These are phyloP conservation scores for Coleophora flavipennella DNA, from an alignment of 2,888 invertebrate species.

Conservation along the genomic window DNA sequence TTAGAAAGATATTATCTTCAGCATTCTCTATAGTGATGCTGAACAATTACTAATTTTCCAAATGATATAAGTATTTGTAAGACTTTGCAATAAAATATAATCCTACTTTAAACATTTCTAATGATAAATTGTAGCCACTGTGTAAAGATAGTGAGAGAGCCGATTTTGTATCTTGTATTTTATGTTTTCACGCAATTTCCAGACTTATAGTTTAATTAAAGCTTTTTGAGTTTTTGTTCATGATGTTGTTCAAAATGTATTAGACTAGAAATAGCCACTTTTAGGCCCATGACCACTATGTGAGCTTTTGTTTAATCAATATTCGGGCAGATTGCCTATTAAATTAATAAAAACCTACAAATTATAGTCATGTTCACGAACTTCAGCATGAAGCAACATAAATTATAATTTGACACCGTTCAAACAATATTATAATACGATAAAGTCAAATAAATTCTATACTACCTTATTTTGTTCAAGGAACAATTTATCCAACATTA, in stretches of 20 bases:
- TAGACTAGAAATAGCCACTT: slow-evolving; percentile 23
- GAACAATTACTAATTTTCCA: background rate
- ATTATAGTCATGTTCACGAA: slow-evolving; percentile 28
- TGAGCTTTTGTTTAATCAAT: background rate
- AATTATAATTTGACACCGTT: slow-evolving; percentile 23
- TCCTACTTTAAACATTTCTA: background rate
- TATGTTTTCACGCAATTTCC: slow-evolving; percentile 13
- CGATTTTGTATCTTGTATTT: slow-evolving; percentile 22
- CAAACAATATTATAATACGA: slow-evolving; percentile 21
- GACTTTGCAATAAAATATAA: background rate
- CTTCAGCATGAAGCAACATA: slow-evolving; percentile 36
- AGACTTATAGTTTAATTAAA: slow-evolving; percentile 47
- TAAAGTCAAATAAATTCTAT: slow-evolving; percentile 73
- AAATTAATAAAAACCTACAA: slow-evolving; percentile 14
- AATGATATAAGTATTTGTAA: background rate
- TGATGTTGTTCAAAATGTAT: slow-evolving; percentile 21
- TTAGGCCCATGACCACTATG: background rate
- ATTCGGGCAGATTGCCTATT: background rate
- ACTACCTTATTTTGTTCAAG: slow-evolving; percentile 64
- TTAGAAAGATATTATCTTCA: slow-evolving; percentile 10
- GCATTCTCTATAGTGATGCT: too few species aligned
- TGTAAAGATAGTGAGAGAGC: slow-evolving; percentile 9
- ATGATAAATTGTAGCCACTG: background rate
- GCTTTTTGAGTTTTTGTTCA: slow-evolving; percentile 27
- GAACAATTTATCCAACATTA: slow-evolving; percentile 50